Percentiles rank a stretch among this genome's conserved stretches.
These are phyloP conservation scores for Cryptoblepharus egeriae DNA, from an alignment of 2,797 vertebrate species.

Conservation along the genomic window DNA sequence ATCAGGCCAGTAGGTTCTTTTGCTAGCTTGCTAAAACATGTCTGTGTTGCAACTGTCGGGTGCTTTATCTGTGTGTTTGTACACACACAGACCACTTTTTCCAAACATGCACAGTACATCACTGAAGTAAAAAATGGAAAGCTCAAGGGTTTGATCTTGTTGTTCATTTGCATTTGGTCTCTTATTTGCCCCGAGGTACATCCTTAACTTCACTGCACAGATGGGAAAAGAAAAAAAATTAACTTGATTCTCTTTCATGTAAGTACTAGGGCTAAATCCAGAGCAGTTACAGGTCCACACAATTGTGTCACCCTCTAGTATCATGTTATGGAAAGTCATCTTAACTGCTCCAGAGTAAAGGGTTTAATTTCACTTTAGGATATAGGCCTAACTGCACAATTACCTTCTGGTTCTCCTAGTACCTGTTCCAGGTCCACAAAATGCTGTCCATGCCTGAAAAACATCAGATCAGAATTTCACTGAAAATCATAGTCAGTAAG, in stretches of 20 bases:
- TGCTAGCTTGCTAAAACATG: constrained; percentile 41
- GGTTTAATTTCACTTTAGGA: no score
- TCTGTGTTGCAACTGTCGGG: constrained; percentile 33
- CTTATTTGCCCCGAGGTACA: not conserved
- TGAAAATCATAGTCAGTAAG: no score
- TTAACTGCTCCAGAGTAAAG: no score
- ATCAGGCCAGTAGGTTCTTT: constrained; percentile 39
- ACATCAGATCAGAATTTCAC: no score
- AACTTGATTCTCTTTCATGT: not conserved
- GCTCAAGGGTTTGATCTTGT: not conserved
- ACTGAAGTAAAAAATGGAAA: constrained; percentile 41
- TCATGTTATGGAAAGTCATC: no score
- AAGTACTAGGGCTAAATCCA: no score
- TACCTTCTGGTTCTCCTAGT: not conserved
- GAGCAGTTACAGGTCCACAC: no score
- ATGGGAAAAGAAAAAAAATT: constrained; percentile 10
- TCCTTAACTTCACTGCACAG: not conserved
- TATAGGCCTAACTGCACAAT: not conserved
- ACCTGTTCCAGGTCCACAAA: no score
- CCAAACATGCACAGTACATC: not conserved
- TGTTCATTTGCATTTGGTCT: not conserved
- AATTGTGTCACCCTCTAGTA: no score
- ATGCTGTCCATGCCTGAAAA: no score
- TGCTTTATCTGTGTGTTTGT: constrained; percentile 6
- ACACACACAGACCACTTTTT: not conserved